Evolutionary conservation across 1,140 invertebrate genomes (phyloP).

Genomic region (Stratiolaelaps scimitus): DNA sequence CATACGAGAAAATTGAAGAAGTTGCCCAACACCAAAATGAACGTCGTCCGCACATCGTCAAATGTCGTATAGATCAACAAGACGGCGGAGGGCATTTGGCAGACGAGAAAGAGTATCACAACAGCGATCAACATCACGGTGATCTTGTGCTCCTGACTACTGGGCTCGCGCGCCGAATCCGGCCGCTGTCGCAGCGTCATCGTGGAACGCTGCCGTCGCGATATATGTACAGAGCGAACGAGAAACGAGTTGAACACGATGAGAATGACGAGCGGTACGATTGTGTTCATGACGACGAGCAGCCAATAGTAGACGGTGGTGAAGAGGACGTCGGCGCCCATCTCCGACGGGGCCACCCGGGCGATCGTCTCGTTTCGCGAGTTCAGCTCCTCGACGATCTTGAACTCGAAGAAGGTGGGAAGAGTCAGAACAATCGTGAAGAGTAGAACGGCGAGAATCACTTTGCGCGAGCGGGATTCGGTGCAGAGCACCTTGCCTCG

Average conservation of each 20-base stretch:
- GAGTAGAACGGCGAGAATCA: constrained; percentile 51
- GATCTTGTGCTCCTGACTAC: constrained; percentile 54
- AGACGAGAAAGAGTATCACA: constrained; percentile 58
- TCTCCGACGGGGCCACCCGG: constrained; percentile 33
- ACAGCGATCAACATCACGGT: constrained; percentile 61
- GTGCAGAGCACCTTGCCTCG: constrained; percentile 57
- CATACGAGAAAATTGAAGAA: constrained; percentile 58
- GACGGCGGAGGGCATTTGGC: constrained; percentile 55
- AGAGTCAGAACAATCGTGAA: constrained; percentile 52
- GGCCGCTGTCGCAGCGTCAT: constrained; percentile 43
- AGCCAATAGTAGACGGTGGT: constrained; percentile 53
- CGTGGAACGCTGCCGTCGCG: constrained; percentile 44
- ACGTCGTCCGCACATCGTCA: constrained; percentile 39
- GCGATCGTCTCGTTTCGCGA: constrained; percentile 32
- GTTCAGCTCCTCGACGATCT: constrained; percentile 37
- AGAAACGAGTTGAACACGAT: constrained; percentile 60
- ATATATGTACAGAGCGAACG: constrained; percentile 52
- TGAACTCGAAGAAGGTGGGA: constrained; percentile 54
- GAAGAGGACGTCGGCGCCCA: constrained; percentile 49
- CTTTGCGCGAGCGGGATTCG: constrained; percentile 45
- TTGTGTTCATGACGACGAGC: constrained; percentile 51
- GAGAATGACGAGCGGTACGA: constrained; percentile 54
- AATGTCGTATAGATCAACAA: constrained; percentile 46
- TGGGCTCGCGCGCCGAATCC: constrained; percentile 39
- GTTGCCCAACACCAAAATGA: constrained; percentile 50